Evolutionary conservation across 2,797 vertebrate species (phyloP), one percentile per base, ranked within the genome.

Genomic region (Microhierax caerulescens): DNA sequence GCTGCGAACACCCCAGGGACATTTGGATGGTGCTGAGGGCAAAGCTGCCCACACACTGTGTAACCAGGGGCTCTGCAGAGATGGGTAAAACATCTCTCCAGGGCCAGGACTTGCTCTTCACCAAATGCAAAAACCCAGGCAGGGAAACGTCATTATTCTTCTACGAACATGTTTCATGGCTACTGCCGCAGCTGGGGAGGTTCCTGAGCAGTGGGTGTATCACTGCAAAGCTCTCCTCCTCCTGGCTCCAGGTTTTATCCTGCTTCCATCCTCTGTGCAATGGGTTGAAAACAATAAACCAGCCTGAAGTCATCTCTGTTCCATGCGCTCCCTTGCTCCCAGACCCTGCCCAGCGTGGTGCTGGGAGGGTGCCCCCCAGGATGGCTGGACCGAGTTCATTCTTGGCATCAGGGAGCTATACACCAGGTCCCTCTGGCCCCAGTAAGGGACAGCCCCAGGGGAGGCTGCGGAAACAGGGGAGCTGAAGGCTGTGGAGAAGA

Each of bases 71-170:
- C 37, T 78, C 63, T 61, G 50, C 45, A 89, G 61, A 63, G 39
- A 48, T 1, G 8, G 36, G 21, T n/a, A 16, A 57, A 88, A 45
- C 0, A 0, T 43, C 39, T 36, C 16, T 34, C 28, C 0, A 0
- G 30, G 25, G 14, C 76, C 39, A 90, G 54, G 14, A 61, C 21
- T 59, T 90, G 17, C 10, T 68, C 63, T 88, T 63, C 47, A 47
- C 7, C 34, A 74, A 79, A 87, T 23, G 24, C 13, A 22, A 43
- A 53, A 60, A 27, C 11, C 48, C 21, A 60, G 45, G 39, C 3
- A 30, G 60, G 41, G 91, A 93, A 74, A 60, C 13, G 14, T 60
- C 9, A 34, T 60, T 51, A 11, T 41, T 93, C 47, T 85, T 70
- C 48, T 23, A 2, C 28, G 39, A 78, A 64, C 1, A 1, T n/a